A percentile compares a stretch with the other conserved stretches of the same genome.
Evolutionary conservation across 35 echinoderm and acorn worm genomes (phyloP).

Genomic region (Heliocidaris erythrogramma): DNA sequence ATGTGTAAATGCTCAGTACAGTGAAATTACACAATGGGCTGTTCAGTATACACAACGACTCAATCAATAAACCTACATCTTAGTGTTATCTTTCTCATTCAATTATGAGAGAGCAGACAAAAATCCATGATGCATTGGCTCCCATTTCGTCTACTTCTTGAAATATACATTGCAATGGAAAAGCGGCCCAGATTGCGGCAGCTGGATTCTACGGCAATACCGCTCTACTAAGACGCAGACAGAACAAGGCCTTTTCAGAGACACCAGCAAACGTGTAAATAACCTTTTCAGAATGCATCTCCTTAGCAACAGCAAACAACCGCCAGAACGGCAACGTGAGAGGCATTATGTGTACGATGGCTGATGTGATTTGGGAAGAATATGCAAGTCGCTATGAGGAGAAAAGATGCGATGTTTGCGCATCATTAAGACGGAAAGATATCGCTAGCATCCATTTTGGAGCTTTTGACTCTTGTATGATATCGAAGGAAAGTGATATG

Average conservation of each 20-base stretch:
- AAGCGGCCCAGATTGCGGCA: not conserved
- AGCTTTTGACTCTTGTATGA: not conserved
- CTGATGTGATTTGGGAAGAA: not conserved
- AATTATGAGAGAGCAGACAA: not conserved
- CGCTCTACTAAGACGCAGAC: not conserved
- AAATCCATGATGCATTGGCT: conserved; percentile 1
- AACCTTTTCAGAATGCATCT: not conserved
- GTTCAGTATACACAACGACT: not conserved
- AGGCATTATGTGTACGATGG: not conserved
- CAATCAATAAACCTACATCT: not conserved
- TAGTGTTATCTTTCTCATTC: not conserved
- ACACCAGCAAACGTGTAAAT: not conserved
- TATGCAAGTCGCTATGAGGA: not conserved
- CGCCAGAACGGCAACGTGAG: not conserved
- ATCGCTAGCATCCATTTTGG: not conserved
- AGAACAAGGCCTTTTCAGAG: not conserved
- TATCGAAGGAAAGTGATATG: not conserved
- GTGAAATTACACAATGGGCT: too few species aligned
- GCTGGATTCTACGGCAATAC: not conserved
- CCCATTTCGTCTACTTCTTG: not conserved
- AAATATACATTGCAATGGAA: not conserved
- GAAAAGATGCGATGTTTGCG: not conserved
- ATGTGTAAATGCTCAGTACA: too few species aligned
- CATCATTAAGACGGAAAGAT: not conserved
- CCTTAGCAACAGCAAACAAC: not conserved